These are phyloP conservation scores for Antheraea pernyi DNA, from an alignment of 1,140 invertebrate genomes.

Conservation along the genomic window DNA sequence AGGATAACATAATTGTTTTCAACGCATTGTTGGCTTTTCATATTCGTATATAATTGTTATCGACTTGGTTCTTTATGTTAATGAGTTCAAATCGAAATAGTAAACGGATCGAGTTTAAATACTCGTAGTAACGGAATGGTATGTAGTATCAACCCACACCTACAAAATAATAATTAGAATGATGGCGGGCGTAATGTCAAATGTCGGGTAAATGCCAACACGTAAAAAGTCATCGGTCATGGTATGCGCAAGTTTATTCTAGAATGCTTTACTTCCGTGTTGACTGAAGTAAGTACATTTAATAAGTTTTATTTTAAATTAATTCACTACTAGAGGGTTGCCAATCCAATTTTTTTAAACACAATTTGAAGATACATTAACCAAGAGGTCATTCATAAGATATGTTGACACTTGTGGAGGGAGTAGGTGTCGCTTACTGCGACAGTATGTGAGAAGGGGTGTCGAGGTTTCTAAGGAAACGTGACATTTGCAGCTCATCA, in stretches of 20 bases:
- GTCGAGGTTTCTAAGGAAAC: no score
- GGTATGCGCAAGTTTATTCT: not conserved
- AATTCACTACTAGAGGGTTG: constrained; percentile 6
- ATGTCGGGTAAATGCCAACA: constrained; percentile 67
- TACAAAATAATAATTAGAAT: constrained; percentile 65
- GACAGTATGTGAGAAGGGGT: no score
- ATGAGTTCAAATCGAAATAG: not conserved
- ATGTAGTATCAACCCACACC: constrained; percentile 55
- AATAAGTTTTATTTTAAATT: constrained; percentile 8
- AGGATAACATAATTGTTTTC: no score
- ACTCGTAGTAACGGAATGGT: not conserved
- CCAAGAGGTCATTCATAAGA: no score
- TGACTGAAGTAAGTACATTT: not conserved
- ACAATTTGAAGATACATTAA: no score
- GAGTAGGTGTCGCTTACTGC: no score
- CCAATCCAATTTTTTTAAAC: no score
- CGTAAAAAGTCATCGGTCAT: constrained; percentile 49
- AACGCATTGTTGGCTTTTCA: no score
- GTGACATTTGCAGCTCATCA: no score
- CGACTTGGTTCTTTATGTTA: no score
- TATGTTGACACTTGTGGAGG: no score
- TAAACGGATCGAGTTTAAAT: constrained; percentile 5
- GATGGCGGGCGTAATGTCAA: constrained; percentile 59
- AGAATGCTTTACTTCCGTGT: constrained; percentile 2
- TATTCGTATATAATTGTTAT: no score